Base-by-base conservation (phyloP, 2,888 invertebrate species). In the Philaethria dido region DNA sequence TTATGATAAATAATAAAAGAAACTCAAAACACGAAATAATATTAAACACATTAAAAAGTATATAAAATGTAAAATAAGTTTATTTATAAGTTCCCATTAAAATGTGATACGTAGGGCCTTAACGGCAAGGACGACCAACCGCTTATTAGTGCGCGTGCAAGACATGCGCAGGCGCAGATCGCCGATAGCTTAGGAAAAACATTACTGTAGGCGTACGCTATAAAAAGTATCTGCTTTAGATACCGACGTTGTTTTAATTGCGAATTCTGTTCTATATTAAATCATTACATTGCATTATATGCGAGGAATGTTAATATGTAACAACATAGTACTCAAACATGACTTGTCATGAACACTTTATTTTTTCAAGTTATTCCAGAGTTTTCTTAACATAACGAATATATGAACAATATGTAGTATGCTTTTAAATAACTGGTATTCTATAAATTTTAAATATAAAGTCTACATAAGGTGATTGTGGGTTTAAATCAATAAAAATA, bases 161-260 rank as follows among this genome's bases (percentile, higher is more conserved):
- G 72, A 67, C 69, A 68, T 66, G 78, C 77, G 76, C 77, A 71
- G 60, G 76, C 78, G 74, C 73, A 75, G 79, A 83, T 84, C 74
- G 20, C 47, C 57, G 82, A 83, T 83, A 81, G 72, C 72, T 67
- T 69, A 66, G 75, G 75, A 76, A 77, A 77, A 77, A 76, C 73
- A 45, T 69, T 60, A 50, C 64, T 68, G 72, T 71, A 69, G 72
- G 71, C 64, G 68, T 65, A 66, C 55, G 60, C 61, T 64, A 66
- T 64, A 70, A 73, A 72, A 70, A 70, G 48, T 50, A 62, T 64
- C 48, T 67, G 50, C 52, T 62, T 64, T 62, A 61, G 64, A 45
- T 62, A 64, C 54, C 62, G 36, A 64, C 64, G 33, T 60, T 57
- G 69, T 64, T 48, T 68, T 75, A 65, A 74, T 73, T 73, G 70